These are phyloP conservation scores for Cephalopterus ornatus DNA, from an alignment of 2,113 vertebrate species.

Conservation along the genomic window DNA sequence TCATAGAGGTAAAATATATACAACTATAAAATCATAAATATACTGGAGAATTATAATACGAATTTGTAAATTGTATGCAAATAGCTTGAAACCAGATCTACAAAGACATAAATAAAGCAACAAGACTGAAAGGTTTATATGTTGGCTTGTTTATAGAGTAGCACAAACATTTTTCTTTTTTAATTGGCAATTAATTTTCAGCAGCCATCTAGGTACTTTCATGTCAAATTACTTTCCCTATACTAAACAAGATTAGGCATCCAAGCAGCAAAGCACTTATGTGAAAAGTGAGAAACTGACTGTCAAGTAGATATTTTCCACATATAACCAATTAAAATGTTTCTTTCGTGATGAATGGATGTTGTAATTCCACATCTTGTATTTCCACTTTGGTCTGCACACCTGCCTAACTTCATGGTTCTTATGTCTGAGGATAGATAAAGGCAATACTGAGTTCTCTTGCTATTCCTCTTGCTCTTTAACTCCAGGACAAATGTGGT, in stretches of 20 bases:
- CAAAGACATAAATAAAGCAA: slow-evolving; percentile 83
- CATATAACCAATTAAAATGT: slow-evolving; percentile 85
- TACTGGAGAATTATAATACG: slow-evolving; percentile 79
- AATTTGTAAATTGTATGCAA: slow-evolving; percentile 86
- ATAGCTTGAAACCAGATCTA: slow-evolving; percentile 82
- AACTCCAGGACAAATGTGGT: slow-evolving; percentile 22
- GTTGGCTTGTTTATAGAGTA: slow-evolving; percentile 85
- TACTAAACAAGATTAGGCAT: slow-evolving; percentile 84
- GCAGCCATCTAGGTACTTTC: slow-evolving; percentile 84
- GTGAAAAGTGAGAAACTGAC: slow-evolving; percentile 84
- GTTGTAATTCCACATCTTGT: slow-evolving; percentile 75
- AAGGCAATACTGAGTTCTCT: slow-evolving; percentile 19
- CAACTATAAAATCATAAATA: slow-evolving; percentile 83
- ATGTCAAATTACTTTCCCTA: slow-evolving; percentile 84
- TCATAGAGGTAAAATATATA: slow-evolving; percentile 81
- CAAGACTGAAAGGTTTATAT: slow-evolving; percentile 84
- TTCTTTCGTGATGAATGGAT: slow-evolving; percentile 82
- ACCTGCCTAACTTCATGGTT: slow-evolving; percentile 64
- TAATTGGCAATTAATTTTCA: slow-evolving; percentile 89
- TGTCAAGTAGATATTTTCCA: slow-evolving; percentile 83
- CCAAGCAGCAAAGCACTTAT: slow-evolving; percentile 82
- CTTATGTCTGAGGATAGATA: slow-evolving; percentile 40
- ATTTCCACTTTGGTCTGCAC: slow-evolving; percentile 63
- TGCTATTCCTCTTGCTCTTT: neutral
- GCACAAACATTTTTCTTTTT: slow-evolving; percentile 88